These are phyloP conservation scores for Setophaga kirtlandii DNA, from an alignment of 2,113 vertebrate species.

Conservation along the genomic window DNA sequence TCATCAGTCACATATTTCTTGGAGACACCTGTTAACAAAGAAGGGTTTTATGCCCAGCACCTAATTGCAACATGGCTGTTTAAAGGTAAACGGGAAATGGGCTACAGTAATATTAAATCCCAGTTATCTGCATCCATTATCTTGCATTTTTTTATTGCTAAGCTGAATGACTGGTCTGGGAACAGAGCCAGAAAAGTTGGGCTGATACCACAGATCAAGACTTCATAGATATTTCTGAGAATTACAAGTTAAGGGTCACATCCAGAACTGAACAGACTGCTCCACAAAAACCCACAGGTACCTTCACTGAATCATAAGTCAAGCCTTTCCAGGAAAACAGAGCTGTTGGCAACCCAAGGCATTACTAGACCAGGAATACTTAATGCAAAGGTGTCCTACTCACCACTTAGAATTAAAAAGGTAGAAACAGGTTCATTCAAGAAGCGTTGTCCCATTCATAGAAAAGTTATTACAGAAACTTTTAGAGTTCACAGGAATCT, in stretches of 20 bases:
- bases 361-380: not conserved
- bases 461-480: not conserved
- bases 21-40: not conserved
- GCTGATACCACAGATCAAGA: not conserved
- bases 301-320: not conserved
- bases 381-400: not conserved
- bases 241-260: not conserved
- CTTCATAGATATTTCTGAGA: not conserved
- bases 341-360: not conserved
- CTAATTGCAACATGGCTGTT: not conserved
- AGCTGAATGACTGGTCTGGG: not conserved
- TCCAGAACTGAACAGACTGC: not conserved
- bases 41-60: not conserved
- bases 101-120: not conserved
- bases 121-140: slow-evolving; percentile 51
- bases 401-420: not conserved
- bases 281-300: not conserved
- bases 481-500: not conserved
- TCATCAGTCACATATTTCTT: not conserved
- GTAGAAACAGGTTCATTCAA: not conserved
- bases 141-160: slow-evolving; percentile 37
- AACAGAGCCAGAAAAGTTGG: slow-evolving; percentile 1
- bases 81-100: slow-evolving; percentile 48
- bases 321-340: not conserved
- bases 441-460: not conserved